phyloP scores from a whole-genome alignment of 2,113 vertebrate species.

The Poecilia latipinna region DNA sequence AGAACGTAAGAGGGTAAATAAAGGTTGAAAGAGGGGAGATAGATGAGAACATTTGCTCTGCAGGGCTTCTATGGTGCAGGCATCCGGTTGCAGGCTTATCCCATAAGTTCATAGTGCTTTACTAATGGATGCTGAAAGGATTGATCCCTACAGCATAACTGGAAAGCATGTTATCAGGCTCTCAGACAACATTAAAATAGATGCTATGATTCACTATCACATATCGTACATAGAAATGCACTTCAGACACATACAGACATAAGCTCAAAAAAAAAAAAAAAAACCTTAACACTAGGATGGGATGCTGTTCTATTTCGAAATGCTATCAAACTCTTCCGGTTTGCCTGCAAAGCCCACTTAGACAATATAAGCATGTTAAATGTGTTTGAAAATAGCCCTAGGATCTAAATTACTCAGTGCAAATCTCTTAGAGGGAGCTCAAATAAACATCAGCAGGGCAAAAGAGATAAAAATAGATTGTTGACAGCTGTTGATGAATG shows the following conservation, averaged over 20 bases:
- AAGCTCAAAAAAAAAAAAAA: conserved; percentile 11
- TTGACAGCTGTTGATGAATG: conserved; percentile 17
- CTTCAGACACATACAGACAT: background rate
- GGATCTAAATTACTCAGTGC: conserved; percentile 66
- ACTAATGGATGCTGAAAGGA: conserved; percentile 63
- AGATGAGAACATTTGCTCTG: conserved; percentile 26
- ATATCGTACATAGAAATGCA: conserved; percentile 16
- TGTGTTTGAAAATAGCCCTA: conserved; percentile 62
- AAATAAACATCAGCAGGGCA: conserved; percentile 29
- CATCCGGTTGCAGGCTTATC: conserved; percentile 54
- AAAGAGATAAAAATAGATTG: background rate
- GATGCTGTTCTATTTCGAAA: conserved; percentile 8
- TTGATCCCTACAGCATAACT: conserved; percentile 60
- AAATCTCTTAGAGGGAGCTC: conserved; percentile 45
- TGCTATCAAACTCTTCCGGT: conserved; percentile 50
- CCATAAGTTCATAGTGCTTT: conserved; percentile 47
- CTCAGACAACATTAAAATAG: conserved; percentile 22
- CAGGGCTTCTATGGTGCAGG: conserved; percentile 27
- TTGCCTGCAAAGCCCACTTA: conserved; percentile 47
- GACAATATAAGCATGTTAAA: conserved; percentile 47
- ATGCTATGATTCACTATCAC: conserved; percentile 27
- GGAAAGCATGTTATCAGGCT: conserved; percentile 49
- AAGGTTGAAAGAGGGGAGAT: conserved; percentile 42
- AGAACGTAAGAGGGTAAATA: conserved; percentile 21
- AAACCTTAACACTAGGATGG: background rate